phyloP scores from a whole-genome alignment of 2,797 vertebrate genomes.

The Alca torda region DNA sequence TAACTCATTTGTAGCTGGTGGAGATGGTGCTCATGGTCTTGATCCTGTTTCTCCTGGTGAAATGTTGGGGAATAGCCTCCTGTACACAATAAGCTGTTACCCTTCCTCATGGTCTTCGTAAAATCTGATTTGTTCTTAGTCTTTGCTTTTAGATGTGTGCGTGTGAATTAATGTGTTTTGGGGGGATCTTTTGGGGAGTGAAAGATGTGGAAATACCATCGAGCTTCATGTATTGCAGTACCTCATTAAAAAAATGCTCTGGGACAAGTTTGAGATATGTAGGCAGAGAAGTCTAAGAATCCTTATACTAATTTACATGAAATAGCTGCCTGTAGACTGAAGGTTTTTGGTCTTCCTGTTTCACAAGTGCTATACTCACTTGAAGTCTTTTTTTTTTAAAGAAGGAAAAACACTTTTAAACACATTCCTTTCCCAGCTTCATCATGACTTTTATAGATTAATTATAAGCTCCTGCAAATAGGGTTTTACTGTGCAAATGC shows the following conservation, averaged over 20 bases:
- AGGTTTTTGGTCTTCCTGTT: neutral
- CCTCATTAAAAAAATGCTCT: neutral
- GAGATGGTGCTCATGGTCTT: neutral
- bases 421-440: slow-evolving; percentile 11
- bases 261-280: neutral
- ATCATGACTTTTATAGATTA: slow-evolving; percentile 11
- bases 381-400: neutral
- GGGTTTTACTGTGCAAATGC: slow-evolving; percentile 1
- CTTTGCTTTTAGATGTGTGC: neutral
- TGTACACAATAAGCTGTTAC: neutral
- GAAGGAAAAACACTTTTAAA: neutral
- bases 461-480: slow-evolving; percentile 42
- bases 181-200: neutral
- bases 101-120: neutral
- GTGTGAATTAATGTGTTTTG: neutral
- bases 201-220: neutral
- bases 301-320: neutral
- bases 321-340: neutral
- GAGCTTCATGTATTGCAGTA: neutral
- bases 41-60: neutral
- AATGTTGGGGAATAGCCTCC: neutral
- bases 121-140: neutral
- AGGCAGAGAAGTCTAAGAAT: neutral
- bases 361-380: neutral
- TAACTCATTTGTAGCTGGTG: neutral